Percentiles rank a stretch among this genome's conserved stretches.
Evolutionary conservation across 2,113 vertebrate genomes (phyloP).

Genomic region (Sinocyclocheilus maitianheensis): DNA sequence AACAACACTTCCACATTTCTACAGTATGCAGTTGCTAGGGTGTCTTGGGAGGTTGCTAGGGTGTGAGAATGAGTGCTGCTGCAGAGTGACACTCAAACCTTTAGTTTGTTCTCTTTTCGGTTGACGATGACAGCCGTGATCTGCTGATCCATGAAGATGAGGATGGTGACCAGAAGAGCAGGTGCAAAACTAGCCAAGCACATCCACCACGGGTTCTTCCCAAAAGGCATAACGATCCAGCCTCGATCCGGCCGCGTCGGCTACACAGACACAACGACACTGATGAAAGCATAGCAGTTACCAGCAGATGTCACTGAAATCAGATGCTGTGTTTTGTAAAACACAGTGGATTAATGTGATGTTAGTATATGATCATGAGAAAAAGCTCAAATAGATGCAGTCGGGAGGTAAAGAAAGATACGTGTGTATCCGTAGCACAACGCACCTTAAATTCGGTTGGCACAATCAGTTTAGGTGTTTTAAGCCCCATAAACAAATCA

Average conservation of each 20-base stretch:
- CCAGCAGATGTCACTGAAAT: background rate
- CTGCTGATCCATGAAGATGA: slow-evolving; percentile 99
- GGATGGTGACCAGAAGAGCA: slow-evolving; percentile 92
- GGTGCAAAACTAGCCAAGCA: slow-evolving; percentile 86
- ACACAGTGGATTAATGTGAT: background rate
- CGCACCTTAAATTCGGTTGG: slow-evolving; percentile 86
- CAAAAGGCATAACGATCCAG: slow-evolving; percentile 90
- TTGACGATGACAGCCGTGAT: slow-evolving; percentile 97
- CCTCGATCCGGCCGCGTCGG: slow-evolving; percentile 88
- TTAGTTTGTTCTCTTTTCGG: slow-evolving; percentile 93
- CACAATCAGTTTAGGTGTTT: slow-evolving; percentile 92
- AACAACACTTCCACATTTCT: too few relatives aligned
- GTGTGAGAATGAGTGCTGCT: too few relatives aligned
- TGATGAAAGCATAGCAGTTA: background rate
- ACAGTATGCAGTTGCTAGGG: too few relatives aligned
- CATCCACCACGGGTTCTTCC: slow-evolving; percentile 97
- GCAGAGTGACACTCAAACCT: slow-evolving; percentile 68
- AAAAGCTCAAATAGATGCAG: background rate
- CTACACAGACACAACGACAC: slow-evolving; percentile 66
- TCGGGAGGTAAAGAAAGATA: background rate
- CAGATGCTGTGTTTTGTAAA: background rate
- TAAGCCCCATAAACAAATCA: slow-evolving; percentile 87
- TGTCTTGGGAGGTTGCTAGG: too few relatives aligned
- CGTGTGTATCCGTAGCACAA: background rate
- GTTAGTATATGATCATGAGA: background rate